phyloP scores from a whole-genome alignment of 2,797 vertebrate genomes.

The Neopelma chrysocephalum region DNA sequence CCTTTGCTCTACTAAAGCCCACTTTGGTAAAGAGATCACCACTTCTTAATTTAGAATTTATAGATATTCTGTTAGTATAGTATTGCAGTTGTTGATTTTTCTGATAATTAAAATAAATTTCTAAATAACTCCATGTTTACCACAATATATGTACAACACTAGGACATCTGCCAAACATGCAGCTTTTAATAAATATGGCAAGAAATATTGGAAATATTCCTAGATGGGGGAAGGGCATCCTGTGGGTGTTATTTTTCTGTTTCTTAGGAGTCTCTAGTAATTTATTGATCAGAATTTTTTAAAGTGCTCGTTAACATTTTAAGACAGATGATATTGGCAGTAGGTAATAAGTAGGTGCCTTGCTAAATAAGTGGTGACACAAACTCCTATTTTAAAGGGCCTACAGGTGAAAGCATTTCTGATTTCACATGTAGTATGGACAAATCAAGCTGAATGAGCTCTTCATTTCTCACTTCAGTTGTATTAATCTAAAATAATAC shows the following conservation, averaged over 20 bases:
- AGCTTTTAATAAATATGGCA: neutral
- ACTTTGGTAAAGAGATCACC: neutral
- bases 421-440: neutral
- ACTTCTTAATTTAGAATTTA: neutral
- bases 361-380: neutral
- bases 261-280: neutral
- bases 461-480: neutral
- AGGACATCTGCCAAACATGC: neutral
- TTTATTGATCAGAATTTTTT: neutral
- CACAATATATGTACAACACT: neutral
- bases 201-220: neutral
- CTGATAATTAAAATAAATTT: neutral
- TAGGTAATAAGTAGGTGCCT: neutral
- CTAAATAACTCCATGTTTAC: neutral
- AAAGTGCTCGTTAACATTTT: neutral
- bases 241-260: neutral
- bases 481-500: neutral
- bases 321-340: neutral
- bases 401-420: neutral
- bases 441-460: neutral
- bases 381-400: neutral
- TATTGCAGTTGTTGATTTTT: neutral
- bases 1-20: neutral
- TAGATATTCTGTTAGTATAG: neutral
- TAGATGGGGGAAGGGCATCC: neutral